Evolutionary conservation across 1,140 invertebrate species (phyloP).

Genomic region (Ganaspis sp.): DNA sequence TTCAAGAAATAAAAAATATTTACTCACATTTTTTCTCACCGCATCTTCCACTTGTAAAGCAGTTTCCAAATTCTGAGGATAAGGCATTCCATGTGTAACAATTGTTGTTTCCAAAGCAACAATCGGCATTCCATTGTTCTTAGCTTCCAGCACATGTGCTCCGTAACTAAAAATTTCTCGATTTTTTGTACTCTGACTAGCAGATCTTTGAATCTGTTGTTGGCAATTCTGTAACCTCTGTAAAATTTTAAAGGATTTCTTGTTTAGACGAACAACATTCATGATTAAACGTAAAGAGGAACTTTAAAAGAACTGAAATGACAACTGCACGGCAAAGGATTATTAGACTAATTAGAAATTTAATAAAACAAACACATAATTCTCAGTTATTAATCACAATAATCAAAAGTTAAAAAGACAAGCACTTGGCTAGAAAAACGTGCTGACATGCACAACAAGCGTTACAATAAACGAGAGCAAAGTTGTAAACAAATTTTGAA

Average conservation of each 20-base stretch:
- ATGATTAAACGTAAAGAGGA: not conserved
- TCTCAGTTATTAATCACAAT: no score
- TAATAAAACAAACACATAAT: no score
- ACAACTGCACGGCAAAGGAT: not conserved
- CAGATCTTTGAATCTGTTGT: not conserved
- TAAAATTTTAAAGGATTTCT: not conserved
- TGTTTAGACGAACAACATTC: not conserved
- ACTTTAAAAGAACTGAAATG: not conserved
- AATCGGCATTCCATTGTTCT: constrained; percentile 81
- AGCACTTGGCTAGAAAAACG: no score
- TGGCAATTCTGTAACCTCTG: not conserved
- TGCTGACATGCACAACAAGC: no score
- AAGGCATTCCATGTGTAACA: constrained; percentile 98
- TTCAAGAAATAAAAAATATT: constrained; percentile 19
- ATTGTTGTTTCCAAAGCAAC: constrained; percentile 98
- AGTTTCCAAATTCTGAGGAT: constrained; percentile 93
- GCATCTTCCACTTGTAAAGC: constrained; percentile 89
- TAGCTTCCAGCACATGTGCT: constrained; percentile 79
- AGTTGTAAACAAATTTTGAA: not conserved
- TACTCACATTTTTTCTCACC: constrained; percentile 81
- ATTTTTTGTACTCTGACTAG: not conserved
- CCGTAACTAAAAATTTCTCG: constrained; percentile 50
- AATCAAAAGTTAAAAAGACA: no score
- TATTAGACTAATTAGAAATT: no score
- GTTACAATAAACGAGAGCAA: not conserved